Evolutionary conservation across 2,113 vertebrate species (phyloP).

Genomic region (Pelusios castaneus): DNA sequence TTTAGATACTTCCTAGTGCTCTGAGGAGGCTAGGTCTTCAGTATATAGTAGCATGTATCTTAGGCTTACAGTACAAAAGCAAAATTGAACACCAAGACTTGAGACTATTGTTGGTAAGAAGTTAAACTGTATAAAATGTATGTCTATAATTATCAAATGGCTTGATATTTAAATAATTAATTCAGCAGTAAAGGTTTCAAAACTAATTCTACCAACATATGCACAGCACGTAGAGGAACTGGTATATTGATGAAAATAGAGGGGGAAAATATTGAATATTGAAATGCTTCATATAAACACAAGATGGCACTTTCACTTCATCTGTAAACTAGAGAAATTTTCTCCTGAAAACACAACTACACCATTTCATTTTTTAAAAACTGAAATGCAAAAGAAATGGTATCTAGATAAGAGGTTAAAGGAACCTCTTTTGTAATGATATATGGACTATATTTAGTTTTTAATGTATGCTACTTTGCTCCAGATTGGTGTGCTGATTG

Average conservation of each 20-base stretch:
- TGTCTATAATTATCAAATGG: neutral
- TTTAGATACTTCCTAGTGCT: constrained; percentile 20
- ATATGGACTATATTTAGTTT: neutral
- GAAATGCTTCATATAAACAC: constrained; percentile 62
- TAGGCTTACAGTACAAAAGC: neutral
- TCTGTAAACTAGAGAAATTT: neutral
- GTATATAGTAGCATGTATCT: neutral
- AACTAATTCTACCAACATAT: neutral
- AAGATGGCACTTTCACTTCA: constrained; percentile 78
- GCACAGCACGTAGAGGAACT: neutral
- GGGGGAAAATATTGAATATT: neutral
- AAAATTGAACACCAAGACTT: neutral
- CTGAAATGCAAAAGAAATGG: neutral
- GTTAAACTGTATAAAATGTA: accelerated
- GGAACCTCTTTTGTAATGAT: neutral
- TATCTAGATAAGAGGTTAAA: neutral
- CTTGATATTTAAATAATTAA: neutral
- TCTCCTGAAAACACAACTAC: neutral
- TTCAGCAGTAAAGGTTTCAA: neutral
- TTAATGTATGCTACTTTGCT: neutral
- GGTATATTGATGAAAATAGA: neutral
- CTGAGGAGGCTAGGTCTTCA: neutral
- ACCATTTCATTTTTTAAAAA: neutral
- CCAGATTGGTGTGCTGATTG: neutral
- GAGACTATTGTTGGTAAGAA: neutral